Evolutionary conservation across 2,113 vertebrate species (phyloP).

Genomic region (Anarrhichthys ocellatus): DNA sequence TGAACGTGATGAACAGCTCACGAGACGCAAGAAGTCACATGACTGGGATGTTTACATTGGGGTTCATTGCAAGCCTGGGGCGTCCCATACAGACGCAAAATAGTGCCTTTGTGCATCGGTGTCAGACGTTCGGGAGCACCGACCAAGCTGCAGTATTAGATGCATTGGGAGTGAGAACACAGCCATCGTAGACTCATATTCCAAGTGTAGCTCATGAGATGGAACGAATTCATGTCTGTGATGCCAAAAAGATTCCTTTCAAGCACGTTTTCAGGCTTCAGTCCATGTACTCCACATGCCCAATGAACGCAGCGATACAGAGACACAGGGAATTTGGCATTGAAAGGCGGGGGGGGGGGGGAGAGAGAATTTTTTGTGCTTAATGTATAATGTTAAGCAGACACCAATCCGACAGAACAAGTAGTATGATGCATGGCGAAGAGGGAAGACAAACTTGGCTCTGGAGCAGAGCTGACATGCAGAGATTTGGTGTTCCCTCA

Average conservation of each 20-base stretch:
- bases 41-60: too few relatives aligned
- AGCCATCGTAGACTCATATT: neutral
- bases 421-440: slow-evolving; percentile 5
- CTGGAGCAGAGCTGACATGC: slow-evolving; percentile 18
- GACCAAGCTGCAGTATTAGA: neutral
- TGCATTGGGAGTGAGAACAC: neutral
- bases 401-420: slow-evolving; percentile 24
- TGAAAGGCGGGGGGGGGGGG: neutral
- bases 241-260: slow-evolving; percentile 12
- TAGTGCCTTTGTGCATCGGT: too few relatives aligned
- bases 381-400: slow-evolving; percentile 13
- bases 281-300: slow-evolving; percentile 24
- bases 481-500: slow-evolving; percentile 27
- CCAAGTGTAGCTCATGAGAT: slow-evolving; percentile 21
- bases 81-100: too few relatives aligned
- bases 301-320: slow-evolving; percentile 14
- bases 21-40: too few relatives aligned
- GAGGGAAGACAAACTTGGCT: slow-evolving; percentile 11
- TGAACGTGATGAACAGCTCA: too few relatives aligned
- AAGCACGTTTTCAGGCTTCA: neutral
- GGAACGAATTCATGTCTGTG: slow-evolving; percentile 16
- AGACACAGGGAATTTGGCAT: neutral
- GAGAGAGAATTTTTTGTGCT: neutral
- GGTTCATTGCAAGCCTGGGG: too few relatives aligned
- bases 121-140: too few relatives aligned